Evolutionary conservation across 2,113 vertebrate species (phyloP).

Genomic region (Gobio gobio): DNA sequence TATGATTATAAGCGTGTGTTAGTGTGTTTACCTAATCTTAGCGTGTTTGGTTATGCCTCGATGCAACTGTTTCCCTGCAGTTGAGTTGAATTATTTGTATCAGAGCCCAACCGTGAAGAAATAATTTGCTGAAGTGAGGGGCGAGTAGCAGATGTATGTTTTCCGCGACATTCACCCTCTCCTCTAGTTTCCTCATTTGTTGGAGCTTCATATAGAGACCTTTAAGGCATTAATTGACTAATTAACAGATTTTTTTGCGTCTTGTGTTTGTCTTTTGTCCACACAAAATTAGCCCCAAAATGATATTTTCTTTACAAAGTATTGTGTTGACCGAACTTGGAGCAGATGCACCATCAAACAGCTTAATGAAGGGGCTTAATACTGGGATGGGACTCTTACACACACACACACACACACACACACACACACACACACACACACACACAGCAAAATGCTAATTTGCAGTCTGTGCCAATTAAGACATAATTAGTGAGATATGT

Average conservation of each 20-base stretch:
- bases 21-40: slow-evolving; percentile 1
- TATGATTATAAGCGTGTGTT: not conserved
- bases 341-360: slow-evolving; percentile 47
- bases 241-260: slow-evolving; percentile 75
- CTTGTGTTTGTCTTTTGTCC: slow-evolving; percentile 69
- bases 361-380: slow-evolving; percentile 73
- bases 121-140: not conserved
- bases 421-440: slow-evolving; percentile 43
- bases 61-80: not conserved
- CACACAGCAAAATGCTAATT: slow-evolving; percentile 70
- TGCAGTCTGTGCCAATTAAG: slow-evolving; percentile 75
- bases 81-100: not conserved
- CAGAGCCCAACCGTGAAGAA: slow-evolving; percentile 19
- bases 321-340: slow-evolving; percentile 10
- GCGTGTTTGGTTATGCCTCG: not conserved
- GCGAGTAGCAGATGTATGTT: slow-evolving; percentile 51
- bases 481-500: slow-evolving; percentile 59
- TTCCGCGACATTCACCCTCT: slow-evolving; percentile 53
- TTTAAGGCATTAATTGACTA: slow-evolving; percentile 70
- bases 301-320: slow-evolving; percentile 43
- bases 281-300: slow-evolving; percentile 72
- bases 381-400: slow-evolving; percentile 67
- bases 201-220: slow-evolving; percentile 60
- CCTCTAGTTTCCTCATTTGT: slow-evolving; percentile 64
- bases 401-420: slow-evolving; percentile 61